A percentile compares a stretch with the other conserved stretches of the same genome.
Conservation (phyloP, 2,797 vertebrate species). For the Molothrus aeneus region DNA sequence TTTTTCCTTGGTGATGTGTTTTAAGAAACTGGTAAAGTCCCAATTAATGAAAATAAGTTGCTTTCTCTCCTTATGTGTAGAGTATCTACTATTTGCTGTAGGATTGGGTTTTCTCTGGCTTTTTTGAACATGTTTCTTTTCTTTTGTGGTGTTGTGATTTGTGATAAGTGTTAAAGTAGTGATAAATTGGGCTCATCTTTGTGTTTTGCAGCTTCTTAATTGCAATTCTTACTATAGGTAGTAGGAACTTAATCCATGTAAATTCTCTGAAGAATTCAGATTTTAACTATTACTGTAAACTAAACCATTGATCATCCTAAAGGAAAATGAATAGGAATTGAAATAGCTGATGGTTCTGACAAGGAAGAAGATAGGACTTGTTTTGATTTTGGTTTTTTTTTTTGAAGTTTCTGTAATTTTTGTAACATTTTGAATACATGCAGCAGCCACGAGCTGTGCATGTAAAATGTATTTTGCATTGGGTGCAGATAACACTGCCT, state of each 20-base stretch:
- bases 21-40: not conserved
- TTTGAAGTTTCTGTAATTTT: not conserved
- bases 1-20: not conserved
- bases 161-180: not conserved
- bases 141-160: not conserved
- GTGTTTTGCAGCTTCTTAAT: not conserved
- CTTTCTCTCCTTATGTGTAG: accelerated
- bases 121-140: not conserved
- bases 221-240: not conserved
- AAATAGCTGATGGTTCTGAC: not conserved
- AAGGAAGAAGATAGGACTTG: not conserved
- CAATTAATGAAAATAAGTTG: not conserved
- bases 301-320: not conserved
- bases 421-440: not conserved
- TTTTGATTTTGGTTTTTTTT: not conserved
- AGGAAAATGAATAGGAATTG: not conserved
- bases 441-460: accelerated
- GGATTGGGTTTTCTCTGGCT: not conserved
- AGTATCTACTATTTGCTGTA: not conserved
- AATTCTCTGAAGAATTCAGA: not conserved
- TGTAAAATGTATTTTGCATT: not conserved
- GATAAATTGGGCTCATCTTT: not conserved
- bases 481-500: not conserved
- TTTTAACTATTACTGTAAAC: not conserved
- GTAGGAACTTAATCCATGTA: not conserved